These are phyloP conservation scores for Hassar affinis DNA, from an alignment of 2,113 vertebrate genomes.

Conservation along the genomic window DNA sequence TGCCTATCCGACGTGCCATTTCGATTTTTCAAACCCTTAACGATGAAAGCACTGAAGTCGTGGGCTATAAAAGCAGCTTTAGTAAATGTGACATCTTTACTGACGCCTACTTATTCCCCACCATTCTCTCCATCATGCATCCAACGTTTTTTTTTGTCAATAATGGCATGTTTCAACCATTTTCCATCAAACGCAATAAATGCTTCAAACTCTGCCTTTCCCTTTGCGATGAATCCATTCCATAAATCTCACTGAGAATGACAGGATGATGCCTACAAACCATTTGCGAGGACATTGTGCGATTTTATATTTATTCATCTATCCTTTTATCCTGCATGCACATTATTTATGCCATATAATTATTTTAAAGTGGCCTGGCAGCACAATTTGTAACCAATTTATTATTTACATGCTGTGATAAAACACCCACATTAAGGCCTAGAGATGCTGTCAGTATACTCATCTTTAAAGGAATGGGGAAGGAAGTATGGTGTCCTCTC, in stretches of 20 bases:
- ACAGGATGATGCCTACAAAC: constrained; percentile 36
- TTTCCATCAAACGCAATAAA: constrained; percentile 48
- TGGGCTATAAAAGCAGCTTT: constrained; percentile 29
- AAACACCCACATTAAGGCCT: constrained; percentile 44
- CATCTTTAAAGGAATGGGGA: background rate
- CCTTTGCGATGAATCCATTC: constrained; percentile 48
- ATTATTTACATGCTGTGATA: constrained; percentile 49
- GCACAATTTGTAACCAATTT: constrained; percentile 52
- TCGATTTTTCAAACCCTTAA: constrained; percentile 32
- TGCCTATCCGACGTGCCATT: constrained; percentile 4
- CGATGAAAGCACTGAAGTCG: constrained; percentile 24
- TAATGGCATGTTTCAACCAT: constrained; percentile 36
- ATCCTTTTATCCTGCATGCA: constrained; percentile 35
- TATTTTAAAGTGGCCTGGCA: constrained; percentile 51
- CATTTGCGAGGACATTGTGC: constrained; percentile 42
- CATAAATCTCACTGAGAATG: constrained; percentile 45
- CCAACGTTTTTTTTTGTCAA: constrained; percentile 44
- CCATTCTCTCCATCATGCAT: constrained; percentile 20
- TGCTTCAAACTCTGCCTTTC: constrained; percentile 39
- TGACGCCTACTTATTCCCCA: constrained; percentile 34
- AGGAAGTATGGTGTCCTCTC: background rate
- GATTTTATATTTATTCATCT: constrained; percentile 47
- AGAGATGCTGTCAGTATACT: constrained; percentile 22
- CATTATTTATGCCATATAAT: constrained; percentile 52
- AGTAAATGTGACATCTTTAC: constrained; percentile 51